Conservation (phyloP, 1,140 invertebrate species). For the Scaptodrosophila lebanonensis region DNA sequence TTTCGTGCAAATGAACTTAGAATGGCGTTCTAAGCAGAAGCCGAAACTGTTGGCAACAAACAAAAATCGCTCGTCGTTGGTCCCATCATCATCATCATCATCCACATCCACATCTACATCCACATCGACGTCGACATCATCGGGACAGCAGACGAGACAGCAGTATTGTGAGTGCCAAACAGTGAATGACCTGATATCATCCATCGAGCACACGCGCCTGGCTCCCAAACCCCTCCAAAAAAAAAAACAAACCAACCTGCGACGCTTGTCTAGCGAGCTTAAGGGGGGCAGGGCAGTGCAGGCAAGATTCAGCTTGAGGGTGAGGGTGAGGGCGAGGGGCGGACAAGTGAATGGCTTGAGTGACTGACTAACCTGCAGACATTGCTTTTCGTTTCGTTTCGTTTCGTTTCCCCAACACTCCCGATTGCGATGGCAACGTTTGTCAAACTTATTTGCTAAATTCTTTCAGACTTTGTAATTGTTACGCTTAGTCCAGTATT, state of each 20-base stretch:
- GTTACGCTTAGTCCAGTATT: constrained; percentile 42
- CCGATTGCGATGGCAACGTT: constrained; percentile 46
- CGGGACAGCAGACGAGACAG: constrained; percentile 59
- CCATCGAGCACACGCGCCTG: constrained; percentile 72
- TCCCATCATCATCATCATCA: constrained; percentile 47
- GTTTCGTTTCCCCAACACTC: too few relatives aligned
- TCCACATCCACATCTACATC: constrained; percentile 9
- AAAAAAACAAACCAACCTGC: background rate
- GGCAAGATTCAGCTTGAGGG: too few relatives aligned
- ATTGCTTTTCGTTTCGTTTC: too few relatives aligned
- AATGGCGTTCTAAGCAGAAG: too few relatives aligned
- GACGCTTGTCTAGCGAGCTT: too few relatives aligned
- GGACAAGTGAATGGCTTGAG: constrained; percentile 14
- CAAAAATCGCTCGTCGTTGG: constrained; percentile 27
- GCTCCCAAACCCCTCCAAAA: constrained; percentile 47
- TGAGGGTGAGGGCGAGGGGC: constrained; percentile 4
- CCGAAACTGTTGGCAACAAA: too few relatives aligned
- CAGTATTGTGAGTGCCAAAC: constrained; percentile 66
- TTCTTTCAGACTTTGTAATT: constrained; percentile 64
- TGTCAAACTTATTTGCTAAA: constrained; percentile 41
- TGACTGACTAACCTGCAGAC: constrained; percentile 60
- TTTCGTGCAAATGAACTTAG: background rate
- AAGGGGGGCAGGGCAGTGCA: too few relatives aligned
- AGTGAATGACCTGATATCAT: constrained; percentile 77
- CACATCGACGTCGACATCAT: constrained; percentile 11